Percentiles rank a stretch among this genome's conserved stretches.
These are phyloP conservation scores for Diphyllodes magnificus DNA, from an alignment of 2,113 vertebrate species.

Conservation along the genomic window DNA sequence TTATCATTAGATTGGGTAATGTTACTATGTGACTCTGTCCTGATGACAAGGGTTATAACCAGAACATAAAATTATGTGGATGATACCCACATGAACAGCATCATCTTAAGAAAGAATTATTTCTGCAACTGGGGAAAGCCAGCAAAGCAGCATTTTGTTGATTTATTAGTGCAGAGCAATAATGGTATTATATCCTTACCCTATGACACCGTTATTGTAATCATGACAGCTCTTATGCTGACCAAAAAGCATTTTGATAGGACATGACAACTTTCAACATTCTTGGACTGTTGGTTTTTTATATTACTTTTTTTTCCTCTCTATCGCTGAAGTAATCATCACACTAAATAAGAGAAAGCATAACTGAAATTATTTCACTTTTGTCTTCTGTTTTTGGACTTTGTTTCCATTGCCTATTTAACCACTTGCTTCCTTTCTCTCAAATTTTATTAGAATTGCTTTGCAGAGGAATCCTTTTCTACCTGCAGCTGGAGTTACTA, in stretches of 20 bases:
- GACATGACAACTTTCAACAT: not conserved
- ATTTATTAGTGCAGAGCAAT: not conserved
- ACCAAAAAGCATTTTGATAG: not conserved
- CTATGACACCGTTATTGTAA: not conserved
- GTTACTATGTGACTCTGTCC: not conserved
- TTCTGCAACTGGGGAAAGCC: not conserved
- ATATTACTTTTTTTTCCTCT: not conserved
- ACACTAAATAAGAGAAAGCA: not conserved
- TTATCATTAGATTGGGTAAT: not conserved
- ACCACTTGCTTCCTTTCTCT: not conserved
- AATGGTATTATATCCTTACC: not conserved
- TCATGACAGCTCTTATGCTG: not conserved
- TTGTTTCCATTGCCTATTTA: not conserved
- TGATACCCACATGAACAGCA: not conserved
- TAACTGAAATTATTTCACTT: not conserved
- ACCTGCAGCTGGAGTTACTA: accelerated
- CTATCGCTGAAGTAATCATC: not conserved
- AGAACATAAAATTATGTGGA: not conserved
- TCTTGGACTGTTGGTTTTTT: not conserved
- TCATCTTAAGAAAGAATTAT: not conserved
- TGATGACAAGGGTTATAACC: not conserved
- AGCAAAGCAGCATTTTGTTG: not conserved
- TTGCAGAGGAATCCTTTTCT: not conserved
- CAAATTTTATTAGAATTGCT: not conserved
- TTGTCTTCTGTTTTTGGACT: not conserved